phyloP scores from a whole-genome alignment of 2,888 invertebrate species.

The Drosophila mettleri region DNA sequence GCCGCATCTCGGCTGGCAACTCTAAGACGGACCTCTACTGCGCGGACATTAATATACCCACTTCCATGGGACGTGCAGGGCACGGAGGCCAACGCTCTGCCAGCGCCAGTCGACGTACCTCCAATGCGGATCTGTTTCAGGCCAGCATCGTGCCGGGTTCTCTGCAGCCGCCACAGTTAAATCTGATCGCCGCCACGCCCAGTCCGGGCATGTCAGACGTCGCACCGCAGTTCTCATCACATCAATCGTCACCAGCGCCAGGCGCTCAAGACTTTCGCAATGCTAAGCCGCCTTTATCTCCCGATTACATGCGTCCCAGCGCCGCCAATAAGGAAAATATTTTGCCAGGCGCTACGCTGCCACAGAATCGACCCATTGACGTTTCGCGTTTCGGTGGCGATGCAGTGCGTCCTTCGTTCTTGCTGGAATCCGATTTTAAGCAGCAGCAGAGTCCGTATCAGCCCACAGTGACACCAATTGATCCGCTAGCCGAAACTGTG shows the following conservation, averaged over 20 bases:
- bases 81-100: slow-evolving; percentile 72
- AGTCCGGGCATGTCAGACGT: slow-evolving; percentile 55
- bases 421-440: slow-evolving; percentile 60
- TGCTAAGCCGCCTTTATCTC: slow-evolving; percentile 77
- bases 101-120: slow-evolving; percentile 79
- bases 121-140: slow-evolving; percentile 79
- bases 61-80: slow-evolving; percentile 12
- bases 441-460: slow-evolving; percentile 55
- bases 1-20: slow-evolving; percentile 82
- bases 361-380: slow-evolving; percentile 83
- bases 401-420: slow-evolving; percentile 63
- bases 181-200: slow-evolving; percentile 82
- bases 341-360: slow-evolving; percentile 52
- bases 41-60: slow-evolving; percentile 83
- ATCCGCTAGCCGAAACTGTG: slow-evolving; percentile 72
- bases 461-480: slow-evolving; percentile 60
- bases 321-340: slow-evolving; percentile 70
- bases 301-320: slow-evolving; percentile 82
- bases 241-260: slow-evolving; percentile 61
- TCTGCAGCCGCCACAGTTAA: slow-evolving; percentile 64
- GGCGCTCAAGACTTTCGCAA: slow-evolving; percentile 71
- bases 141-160: slow-evolving; percentile 66
- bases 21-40: slow-evolving; percentile 84
- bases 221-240: slow-evolving; percentile 65
- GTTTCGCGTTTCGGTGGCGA: slow-evolving; percentile 75